phyloP scores from a whole-genome alignment of 2,113 vertebrate genomes.

The Muscicapa adusta region DNA sequence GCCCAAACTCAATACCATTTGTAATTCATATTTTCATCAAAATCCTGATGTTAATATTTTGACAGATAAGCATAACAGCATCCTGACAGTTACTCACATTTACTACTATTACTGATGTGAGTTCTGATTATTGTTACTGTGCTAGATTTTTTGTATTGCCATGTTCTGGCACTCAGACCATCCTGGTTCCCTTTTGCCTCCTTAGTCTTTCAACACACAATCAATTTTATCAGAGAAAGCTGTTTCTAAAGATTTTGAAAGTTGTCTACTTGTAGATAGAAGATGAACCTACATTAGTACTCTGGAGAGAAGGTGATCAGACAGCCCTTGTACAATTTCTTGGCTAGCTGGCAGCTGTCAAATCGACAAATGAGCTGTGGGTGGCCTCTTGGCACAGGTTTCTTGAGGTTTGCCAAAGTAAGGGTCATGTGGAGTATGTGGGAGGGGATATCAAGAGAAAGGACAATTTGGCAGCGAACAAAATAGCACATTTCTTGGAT shows the following conservation, averaged over 20 bases:
- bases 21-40: neutral
- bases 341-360: neutral
- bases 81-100: neutral
- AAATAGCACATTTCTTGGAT: neutral
- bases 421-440: neutral
- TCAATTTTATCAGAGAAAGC: neutral
- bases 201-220: neutral
- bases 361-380: neutral
- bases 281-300: accelerated
- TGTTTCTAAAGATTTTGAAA: neutral
- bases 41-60: neutral
- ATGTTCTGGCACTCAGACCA: accelerated
- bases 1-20: neutral
- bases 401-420: neutral
- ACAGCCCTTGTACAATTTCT: neutral
- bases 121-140: neutral
- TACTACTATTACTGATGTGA: neutral
- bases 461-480: neutral
- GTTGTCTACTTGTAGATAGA: neutral
- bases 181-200: neutral
- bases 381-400: neutral
- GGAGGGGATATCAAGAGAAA: neutral
- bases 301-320: accelerated
- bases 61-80: neutral
- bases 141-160: neutral